Base-by-base conservation (phyloP, 92 coral and sea anemone species). In the Actinernus sp. region DNA sequence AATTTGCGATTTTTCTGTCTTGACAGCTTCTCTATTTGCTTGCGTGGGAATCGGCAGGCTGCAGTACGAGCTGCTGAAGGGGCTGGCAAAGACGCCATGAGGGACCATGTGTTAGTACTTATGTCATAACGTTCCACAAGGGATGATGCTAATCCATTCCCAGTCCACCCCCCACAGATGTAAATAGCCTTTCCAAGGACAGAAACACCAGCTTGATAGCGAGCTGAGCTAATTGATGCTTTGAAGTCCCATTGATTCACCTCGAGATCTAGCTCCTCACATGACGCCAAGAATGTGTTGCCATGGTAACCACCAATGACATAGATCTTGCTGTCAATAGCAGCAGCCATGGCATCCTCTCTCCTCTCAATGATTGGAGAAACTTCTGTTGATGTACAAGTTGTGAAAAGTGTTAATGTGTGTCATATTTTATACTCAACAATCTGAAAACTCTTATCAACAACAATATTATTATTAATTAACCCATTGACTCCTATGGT, bases 131-230 rank as follows among this genome's bases (percentile, higher is more conserved):
- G 81, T 56, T 90, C 98, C 24, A 94, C 98, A 1, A 81, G 46
- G 19, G 79, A 69, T 4, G 93, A 65, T 1, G 93, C 98, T 17
- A 75, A 65, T 26, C 98, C 98, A 31, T 80, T 82, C 11, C 93
- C 98, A 16, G 78, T 89, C 98, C 98, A 94, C 0, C 98, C 98
- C 2, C 98, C 98, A 77, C 98, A 94, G 7, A 94, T 91, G 64
- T 86, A 94, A 44, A 94, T 94, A 49, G 90, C 89, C 43, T 72
- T 86, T 67, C 80, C 77, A 25, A 94, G 46, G 10, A 88, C 92
- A 28, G 98, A 94, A 31, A 90, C 81, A 0, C 98, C 98, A 3
- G 97, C 98, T 44, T 94, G 93, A 49, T 94, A 91, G 27, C 97
- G 91, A 13, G 96, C 85, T 6, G 86, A 47, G 44, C 70, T 76